Percentiles rank a stretch among this genome's conserved stretches.
phyloP scores from a whole-genome alignment of 2,797 vertebrate genomes.

The Hybognathus amarus region DNA sequence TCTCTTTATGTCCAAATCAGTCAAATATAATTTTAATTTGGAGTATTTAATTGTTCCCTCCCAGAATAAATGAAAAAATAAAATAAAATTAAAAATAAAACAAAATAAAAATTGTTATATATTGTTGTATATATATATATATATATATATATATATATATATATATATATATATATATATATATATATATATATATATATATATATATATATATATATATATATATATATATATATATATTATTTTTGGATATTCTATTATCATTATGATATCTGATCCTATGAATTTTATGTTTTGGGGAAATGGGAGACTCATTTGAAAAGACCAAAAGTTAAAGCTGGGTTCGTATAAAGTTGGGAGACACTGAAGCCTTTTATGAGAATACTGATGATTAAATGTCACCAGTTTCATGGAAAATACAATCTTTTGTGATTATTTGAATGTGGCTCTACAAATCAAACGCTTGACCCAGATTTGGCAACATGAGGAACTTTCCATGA shows the following conservation, averaged over 20 bases:
- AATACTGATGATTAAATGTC: constrained; percentile 14
- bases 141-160: too few relatives aligned
- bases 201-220: too few relatives aligned
- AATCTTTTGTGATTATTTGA: not conserved
- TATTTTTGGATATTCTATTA: not conserved
- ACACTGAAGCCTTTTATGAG: constrained; percentile 9
- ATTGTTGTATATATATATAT: too few relatives aligned
- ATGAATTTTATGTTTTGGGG: not conserved
- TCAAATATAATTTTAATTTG: not conserved
- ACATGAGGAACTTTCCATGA: not conserved
- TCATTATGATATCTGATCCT: not conserved
- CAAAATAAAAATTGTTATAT: too few relatives aligned
- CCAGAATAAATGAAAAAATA: not conserved
- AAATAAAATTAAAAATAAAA: too few relatives aligned
- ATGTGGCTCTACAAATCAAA: constrained; percentile 5
- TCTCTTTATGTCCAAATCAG: constrained; percentile 52
- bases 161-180: too few relatives aligned
- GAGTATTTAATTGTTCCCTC: not conserved
- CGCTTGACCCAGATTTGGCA: not conserved
- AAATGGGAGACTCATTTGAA: not conserved
- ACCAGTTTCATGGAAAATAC: constrained; percentile 2
- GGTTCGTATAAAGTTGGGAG: not conserved
- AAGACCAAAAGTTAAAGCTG: not conserved
- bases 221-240: too few relatives aligned
- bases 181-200: too few relatives aligned